Evolutionary conservation across 1,140 invertebrate species (phyloP), one percentile per base, ranked within the genome.

Genomic region (Rhagoletis pomonella): DNA sequence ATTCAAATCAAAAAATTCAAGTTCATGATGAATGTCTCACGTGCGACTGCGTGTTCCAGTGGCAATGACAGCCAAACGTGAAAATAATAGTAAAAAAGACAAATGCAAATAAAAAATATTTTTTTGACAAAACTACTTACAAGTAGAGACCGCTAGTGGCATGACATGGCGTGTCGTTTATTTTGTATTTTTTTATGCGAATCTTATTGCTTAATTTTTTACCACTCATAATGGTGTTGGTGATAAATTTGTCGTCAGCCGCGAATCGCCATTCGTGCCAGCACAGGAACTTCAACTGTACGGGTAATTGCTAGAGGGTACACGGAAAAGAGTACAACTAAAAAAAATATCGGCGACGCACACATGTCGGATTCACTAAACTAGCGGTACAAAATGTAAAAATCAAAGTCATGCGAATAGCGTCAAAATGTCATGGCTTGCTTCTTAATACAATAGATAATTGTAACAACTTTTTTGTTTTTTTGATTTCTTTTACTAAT

Each of bases 21-120:
- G 91, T 92, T 92, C 91, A 92, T 92, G 91, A 92, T 92, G 90
- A 92, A 92, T 92, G 90, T 91, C 91, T 92, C 91, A 92, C 91
- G 91, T 92, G 91, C 91, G 86, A 50, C 59, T 77, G 59, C 85
- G 84, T 7, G 84, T n/a, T n/a, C 3, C 39, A 29, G 42, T 85
- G 84, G 84, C 84, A 85, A 59, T 85, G 84, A 42, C 84, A 62
- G 10, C 44, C 7, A 87, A 60, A 87, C 77, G 73, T 81, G 50
- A 58, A 81, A 81, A 58, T 85, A 50, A 87, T 39, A 87, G 73
- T 7, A 77, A 85, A 14, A 87, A 14, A 73, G 14, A 55, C 2
- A 55, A 58, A 50, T 5, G 6, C 10, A 67, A 87, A 29, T 81
- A 87, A 64, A 87, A 65, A 73, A 73, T 19, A 12, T 47, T 86